phyloP scores from a whole-genome alignment of 2,113 vertebrate species.

The Xiphophorus hellerii region DNA sequence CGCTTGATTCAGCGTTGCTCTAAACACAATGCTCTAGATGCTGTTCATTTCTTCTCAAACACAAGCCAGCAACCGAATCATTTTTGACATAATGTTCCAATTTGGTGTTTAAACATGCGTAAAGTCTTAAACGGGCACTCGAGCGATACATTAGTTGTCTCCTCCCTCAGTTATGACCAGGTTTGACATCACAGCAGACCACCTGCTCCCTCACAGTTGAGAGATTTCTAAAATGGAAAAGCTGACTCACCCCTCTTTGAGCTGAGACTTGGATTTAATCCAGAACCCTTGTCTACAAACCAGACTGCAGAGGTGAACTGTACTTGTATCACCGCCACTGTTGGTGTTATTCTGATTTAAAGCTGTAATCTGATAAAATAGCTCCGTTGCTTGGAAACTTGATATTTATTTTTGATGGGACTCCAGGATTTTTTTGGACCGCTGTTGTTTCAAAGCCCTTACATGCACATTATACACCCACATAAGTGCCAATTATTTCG shows the following conservation, averaged over 20 bases:
- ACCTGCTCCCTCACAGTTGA: constrained; percentile 44
- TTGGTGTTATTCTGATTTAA: not conserved
- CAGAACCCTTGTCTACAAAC: not conserved
- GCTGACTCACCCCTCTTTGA: constrained; percentile 5
- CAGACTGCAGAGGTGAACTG: not conserved
- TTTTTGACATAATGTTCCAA: no score
- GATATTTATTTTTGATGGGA: not conserved
- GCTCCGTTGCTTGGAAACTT: not conserved
- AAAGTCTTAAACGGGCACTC: no score
- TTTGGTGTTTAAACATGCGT: not conserved
- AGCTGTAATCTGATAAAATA: not conserved
- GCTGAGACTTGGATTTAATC: not conserved
- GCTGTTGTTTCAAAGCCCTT: not conserved
- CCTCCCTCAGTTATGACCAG: constrained; percentile 8
- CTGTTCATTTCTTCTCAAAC: not conserved
- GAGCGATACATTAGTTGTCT: constrained; percentile 4
- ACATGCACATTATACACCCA: constrained; percentile 12
- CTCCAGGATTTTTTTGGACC: not conserved
- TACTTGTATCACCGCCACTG: not conserved
- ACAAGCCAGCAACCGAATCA: no score
- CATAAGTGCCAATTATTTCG: constrained; percentile 3
- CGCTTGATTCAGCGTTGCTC: constrained; percentile 16
- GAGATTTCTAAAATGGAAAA: constrained; percentile 19
- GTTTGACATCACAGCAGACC: constrained; percentile 32
- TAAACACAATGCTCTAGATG: constrained; percentile 12